Conservation (phyloP, 2,113 vertebrate species). For the Gorsachius goisagi region DNA sequence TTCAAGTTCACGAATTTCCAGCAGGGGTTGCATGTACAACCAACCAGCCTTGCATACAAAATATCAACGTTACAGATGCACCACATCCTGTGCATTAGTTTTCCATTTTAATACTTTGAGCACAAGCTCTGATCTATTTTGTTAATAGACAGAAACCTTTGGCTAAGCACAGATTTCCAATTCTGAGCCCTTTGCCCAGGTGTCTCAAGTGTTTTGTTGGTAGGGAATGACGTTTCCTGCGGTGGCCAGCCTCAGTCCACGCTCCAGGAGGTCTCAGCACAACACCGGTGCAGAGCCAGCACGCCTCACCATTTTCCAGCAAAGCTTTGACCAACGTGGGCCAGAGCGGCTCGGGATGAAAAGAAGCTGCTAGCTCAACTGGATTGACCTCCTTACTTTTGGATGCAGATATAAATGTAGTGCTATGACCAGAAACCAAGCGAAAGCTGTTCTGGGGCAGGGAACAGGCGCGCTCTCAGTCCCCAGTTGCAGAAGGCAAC, state of each 20-base stretch:
- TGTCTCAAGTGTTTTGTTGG: neutral
- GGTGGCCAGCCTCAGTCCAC: fast-evolving
- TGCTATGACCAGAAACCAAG: neutral
- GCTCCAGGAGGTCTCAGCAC: neutral
- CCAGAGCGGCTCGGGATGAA: neutral
- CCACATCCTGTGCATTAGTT: neutral
- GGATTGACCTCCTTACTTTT: neutral
- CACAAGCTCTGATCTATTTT: neutral
- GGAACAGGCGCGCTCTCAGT: fast-evolving
- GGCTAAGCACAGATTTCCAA: neutral
- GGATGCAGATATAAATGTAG: neutral
- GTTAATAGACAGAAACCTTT: neutral
- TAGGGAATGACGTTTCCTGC: no score
- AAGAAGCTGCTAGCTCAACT: neutral
- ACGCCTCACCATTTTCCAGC: no score
- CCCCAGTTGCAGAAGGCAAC: neutral
- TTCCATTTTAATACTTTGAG: neutral
- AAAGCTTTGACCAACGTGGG: neutral
- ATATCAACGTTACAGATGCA: no score
- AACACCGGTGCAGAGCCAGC: neutral
- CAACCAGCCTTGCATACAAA: neutral
- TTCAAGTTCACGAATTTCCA: neutral
- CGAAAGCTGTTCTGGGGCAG: neutral
- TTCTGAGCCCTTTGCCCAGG: neutral
- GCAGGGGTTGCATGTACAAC: neutral